Conservation (phyloP, 2,797 vertebrate genomes). For the Sternotherus odoratus region DNA sequence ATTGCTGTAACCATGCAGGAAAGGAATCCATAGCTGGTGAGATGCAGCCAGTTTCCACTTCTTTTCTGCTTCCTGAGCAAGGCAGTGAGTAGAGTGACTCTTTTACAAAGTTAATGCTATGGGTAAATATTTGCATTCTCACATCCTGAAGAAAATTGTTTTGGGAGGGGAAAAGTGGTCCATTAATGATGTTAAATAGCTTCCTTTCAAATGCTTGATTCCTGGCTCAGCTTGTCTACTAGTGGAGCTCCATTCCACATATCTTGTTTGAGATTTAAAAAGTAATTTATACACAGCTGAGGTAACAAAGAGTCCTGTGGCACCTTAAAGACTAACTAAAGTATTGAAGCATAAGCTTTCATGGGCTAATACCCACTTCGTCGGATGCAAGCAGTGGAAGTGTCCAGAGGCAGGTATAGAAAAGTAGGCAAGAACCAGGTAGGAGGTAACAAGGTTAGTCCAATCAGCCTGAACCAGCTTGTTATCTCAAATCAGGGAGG, state of each 20-base stretch:
- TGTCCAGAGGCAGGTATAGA: too few species aligned
- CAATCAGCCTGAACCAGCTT: too few species aligned
- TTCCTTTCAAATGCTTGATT: conserved; percentile 60
- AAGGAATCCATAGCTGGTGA: conserved; percentile 20
- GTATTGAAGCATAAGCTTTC: too few species aligned
- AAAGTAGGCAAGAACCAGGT: too few species aligned
- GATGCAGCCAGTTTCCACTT: background rate
- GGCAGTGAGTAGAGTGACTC: background rate
- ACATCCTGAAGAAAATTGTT: conserved; percentile 54
- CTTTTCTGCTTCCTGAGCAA: background rate
- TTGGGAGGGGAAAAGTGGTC: conserved; percentile 39
- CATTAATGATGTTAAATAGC: conserved; percentile 40
- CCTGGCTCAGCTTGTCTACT: conserved; percentile 33
- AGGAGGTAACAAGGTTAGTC: too few species aligned
- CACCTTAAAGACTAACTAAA: too few species aligned
- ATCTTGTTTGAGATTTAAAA: conserved; percentile 29
- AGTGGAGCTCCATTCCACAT: background rate
- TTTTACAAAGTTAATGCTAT: conserved; percentile 50
- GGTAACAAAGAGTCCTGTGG: too few species aligned
- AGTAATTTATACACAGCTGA: conserved; percentile 38
- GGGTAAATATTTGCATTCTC: conserved; percentile 61
- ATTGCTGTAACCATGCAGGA: conserved; percentile 19
- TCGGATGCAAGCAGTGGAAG: too few species aligned
- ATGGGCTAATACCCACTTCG: too few species aligned
- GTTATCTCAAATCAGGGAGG: too few species aligned